A percentile compares a stretch with the other conserved stretches of the same genome.
These are phyloP conservation scores for Hippopotamyrus pictus DNA, from an alignment of 2,797 vertebrate species.

Conservation along the genomic window DNA sequence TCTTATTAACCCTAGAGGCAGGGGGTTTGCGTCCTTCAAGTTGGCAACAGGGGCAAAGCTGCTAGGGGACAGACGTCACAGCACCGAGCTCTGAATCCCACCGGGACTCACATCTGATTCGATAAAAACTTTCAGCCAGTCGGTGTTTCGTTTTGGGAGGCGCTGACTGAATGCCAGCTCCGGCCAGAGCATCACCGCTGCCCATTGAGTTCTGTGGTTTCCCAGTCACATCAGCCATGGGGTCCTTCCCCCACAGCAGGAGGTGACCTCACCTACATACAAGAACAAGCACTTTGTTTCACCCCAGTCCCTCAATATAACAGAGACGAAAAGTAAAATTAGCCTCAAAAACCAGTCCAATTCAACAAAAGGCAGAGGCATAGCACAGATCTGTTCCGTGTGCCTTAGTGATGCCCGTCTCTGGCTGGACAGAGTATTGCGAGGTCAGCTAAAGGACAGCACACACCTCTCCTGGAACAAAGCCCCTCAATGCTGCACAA, in stretches of 20 bases:
- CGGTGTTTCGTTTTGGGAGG: neutral
- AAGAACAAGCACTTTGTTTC: neutral
- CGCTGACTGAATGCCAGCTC: neutral
- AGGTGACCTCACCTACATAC: neutral
- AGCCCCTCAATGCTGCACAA: neutral
- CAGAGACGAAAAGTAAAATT: neutral
- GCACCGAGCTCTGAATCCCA: neutral
- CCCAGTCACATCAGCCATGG: neutral
- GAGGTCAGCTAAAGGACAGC: neutral
- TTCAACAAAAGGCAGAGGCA: neutral
- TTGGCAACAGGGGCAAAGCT: neutral
- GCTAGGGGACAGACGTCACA: neutral
- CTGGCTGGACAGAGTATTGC: neutral
- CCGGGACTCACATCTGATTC: neutral
- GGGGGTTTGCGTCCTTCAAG: neutral
- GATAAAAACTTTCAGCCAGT: neutral
- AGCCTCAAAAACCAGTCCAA: neutral
- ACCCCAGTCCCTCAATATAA: neutral
- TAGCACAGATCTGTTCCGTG: neutral
- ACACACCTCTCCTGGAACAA: neutral
- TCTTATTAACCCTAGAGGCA: neutral
- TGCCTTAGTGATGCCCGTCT: neutral
- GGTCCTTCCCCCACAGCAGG: neutral
- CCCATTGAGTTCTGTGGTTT: neutral
- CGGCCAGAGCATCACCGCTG: neutral